Conservation (phyloP, 2,888 invertebrate species). For the Drosophila neutralis region DNA sequence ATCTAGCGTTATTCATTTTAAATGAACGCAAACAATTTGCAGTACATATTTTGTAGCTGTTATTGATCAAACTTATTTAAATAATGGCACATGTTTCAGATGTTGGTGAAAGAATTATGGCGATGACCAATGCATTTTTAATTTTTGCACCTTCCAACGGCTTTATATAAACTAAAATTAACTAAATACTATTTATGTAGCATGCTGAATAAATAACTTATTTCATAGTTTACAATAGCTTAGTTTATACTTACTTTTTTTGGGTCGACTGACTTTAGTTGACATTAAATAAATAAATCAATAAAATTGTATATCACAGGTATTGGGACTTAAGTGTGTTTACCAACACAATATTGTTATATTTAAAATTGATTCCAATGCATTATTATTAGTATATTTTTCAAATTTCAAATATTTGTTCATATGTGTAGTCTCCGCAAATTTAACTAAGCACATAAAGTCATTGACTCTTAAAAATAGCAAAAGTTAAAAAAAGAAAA, state of each 20-base stretch:
- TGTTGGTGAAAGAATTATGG: not conserved
- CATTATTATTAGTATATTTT: not conserved
- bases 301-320: not conserved
- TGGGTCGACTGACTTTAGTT: not conserved
- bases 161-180: not conserved
- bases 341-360: not conserved
- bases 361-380: no score
- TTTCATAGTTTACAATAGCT: not conserved
- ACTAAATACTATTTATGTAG: not conserved
- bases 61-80: not conserved
- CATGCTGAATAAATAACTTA: not conserved
- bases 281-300: not conserved
- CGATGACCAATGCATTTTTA: not conserved
- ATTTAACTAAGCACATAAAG: not conserved
- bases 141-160: not conserved
- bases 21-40: not conserved
- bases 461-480: not conserved
- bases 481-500: not conserved
- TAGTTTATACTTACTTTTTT: not conserved
- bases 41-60: not conserved
- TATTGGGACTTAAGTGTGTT: not conserved
- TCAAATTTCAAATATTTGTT: not conserved
- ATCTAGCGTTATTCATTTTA: not conserved
- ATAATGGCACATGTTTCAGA: not conserved
- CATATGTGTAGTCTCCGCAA: not conserved